Evolutionary conservation across 2,797 vertebrate genomes (phyloP).

Genomic region (Cuniculus paca): DNA sequence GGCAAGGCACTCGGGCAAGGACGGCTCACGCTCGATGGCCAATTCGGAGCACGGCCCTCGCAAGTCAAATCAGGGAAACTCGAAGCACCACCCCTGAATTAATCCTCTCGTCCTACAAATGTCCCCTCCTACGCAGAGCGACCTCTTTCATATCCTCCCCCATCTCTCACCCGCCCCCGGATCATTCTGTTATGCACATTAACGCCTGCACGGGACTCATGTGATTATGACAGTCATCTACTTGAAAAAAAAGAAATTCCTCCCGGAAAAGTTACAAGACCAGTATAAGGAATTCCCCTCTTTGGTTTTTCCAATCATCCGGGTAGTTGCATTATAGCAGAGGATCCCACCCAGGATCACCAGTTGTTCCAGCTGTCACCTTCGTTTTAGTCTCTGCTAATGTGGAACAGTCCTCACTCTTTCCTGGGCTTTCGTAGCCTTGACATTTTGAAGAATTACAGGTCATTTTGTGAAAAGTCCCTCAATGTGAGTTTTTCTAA

Average conservation of each 20-base stretch:
- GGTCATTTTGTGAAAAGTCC: not conserved
- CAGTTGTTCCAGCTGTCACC: not conserved
- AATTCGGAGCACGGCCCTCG: not conserved
- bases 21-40: not conserved
- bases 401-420: not conserved
- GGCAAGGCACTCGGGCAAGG: not conserved
- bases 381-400: not conserved
- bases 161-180: not conserved
- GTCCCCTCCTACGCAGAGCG: not conserved
- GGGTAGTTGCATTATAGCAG: not conserved
- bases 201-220: not conserved
- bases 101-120: not conserved
- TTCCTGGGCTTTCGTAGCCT: not conserved
- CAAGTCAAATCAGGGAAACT: not conserved
- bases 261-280: conserved; percentile 20
- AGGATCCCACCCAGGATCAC: not conserved
- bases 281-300: not conserved
- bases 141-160: not conserved
- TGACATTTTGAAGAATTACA: not conserved
- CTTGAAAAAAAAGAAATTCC: not conserved
- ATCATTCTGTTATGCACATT: not conserved
- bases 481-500: conserved; percentile 17
- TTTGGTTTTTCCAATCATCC: not conserved
- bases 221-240: not conserved
- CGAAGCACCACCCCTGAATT: not conserved